A percentile compares a stretch with the other conserved stretches of the same genome.
phyloP scores from a whole-genome alignment of 2,113 vertebrate genomes.

The Raphicerus campestris region DNA sequence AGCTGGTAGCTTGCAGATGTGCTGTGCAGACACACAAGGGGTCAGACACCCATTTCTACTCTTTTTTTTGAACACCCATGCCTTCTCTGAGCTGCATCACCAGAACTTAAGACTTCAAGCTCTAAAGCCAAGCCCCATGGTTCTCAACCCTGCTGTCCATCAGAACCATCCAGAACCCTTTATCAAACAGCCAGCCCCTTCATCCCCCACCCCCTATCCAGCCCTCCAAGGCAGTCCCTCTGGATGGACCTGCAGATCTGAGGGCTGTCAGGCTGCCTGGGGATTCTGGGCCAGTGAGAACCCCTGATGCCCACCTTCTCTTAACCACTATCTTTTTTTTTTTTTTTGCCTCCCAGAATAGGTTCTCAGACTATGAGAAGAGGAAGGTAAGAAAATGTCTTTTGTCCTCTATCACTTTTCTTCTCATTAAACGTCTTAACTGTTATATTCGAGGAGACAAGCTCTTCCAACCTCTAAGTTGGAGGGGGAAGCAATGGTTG shows the following conservation, averaged over 20 bases:
- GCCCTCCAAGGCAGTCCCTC: neutral
- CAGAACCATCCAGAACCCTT: neutral
- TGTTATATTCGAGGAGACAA: neutral
- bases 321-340: constrained; percentile 42
- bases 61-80: neutral
- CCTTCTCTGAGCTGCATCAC: neutral
- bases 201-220: neutral
- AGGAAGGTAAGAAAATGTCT: constrained; percentile 85
- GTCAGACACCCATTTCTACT: neutral
- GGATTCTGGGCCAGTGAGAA: neutral
- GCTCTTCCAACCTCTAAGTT: neutral
- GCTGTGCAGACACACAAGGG: neutral
- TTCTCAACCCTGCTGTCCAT: neutral
- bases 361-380: constrained; percentile 94
- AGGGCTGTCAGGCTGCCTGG: neutral
- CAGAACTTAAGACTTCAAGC: neutral
- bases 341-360: constrained; percentile 85
- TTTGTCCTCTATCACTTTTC: neutral
- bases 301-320: neutral
- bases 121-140: neutral
- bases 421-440: neutral
- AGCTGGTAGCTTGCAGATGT: neutral
- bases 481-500: neutral
- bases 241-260: neutral
- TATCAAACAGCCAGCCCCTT: neutral